Evolutionary conservation across 92 coral and sea anemone species (phyloP).

Genomic region (Pocillopora meandrina): DNA sequence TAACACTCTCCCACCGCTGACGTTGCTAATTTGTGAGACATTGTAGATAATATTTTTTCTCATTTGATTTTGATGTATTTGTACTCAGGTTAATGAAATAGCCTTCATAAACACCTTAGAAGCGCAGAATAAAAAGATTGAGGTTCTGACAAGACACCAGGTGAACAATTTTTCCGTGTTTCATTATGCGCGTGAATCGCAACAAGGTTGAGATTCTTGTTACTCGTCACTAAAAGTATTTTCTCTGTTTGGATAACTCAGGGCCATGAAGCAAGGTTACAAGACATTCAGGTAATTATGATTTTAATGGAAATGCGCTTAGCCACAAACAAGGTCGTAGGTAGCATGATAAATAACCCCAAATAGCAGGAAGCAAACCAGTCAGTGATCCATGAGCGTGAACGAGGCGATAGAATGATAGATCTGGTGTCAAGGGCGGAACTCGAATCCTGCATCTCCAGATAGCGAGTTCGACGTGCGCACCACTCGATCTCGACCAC

Average conservation of each 20-base stretch:
- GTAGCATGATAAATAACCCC: no score
- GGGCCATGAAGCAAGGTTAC: conserved; percentile 98
- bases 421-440: neutral
- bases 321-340: no score
- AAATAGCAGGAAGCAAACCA: no score
- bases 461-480: neutral
- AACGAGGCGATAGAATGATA: neutral
- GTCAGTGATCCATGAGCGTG: no score
- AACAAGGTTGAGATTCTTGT: neutral
- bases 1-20: no score
- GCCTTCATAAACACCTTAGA: conserved; percentile 95
- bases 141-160: conserved; percentile 97
- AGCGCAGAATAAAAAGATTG: conserved; percentile 98
- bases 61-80: neutral
- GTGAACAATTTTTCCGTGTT: conserved; percentile 26
- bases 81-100: conserved; percentile 87
- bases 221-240: neutral
- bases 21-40: no score
- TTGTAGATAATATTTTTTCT: no score
- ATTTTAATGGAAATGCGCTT: neutral
- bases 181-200: neutral
- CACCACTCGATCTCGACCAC: no score
- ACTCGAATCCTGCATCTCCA: neutral
- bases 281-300: conserved; percentile 80
- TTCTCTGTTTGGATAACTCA: conserved; percentile 18